Percentiles rank a stretch among this genome's conserved stretches.
Conservation (phyloP, 2,797 vertebrate species). For the Pristis pectinata region DNA sequence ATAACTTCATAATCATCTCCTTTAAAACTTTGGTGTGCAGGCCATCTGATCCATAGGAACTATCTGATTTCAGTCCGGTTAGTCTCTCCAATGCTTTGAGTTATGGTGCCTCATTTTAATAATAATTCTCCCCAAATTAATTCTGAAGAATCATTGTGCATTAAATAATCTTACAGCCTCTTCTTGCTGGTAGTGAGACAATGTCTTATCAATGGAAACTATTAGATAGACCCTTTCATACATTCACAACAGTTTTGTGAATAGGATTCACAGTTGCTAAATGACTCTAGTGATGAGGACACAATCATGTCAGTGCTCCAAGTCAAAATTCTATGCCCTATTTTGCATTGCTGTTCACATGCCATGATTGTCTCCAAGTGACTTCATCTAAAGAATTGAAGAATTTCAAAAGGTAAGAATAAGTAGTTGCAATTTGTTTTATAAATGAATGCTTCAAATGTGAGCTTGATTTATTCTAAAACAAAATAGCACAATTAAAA, state of each 20-base stretch:
- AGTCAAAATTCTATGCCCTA: not conserved
- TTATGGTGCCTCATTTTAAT: not conserved
- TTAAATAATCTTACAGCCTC: not conserved
- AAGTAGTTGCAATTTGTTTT: constrained; percentile 16
- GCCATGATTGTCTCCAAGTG: not conserved
- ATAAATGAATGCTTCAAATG: constrained; percentile 3
- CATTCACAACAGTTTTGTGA: not conserved
- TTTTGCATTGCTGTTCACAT: not conserved
- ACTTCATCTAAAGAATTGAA: constrained; percentile 1
- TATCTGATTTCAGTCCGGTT: too few species aligned
- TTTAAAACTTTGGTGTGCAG: too few species aligned
- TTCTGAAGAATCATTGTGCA: not conserved
- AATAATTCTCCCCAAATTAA: not conserved
- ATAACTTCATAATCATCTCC: too few species aligned
- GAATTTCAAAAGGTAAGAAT: constrained; percentile 14
- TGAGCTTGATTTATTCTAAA: constrained; percentile 21
- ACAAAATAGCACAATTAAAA: constrained; percentile 10
- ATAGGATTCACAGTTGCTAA: not conserved
- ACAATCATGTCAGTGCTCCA: not conserved
- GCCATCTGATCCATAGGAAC: too few species aligned
- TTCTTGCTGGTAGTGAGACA: too few species aligned
- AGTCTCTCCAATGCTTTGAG: too few species aligned
- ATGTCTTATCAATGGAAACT: not conserved
- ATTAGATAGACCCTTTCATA: not conserved
- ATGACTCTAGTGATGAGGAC: too few species aligned